Conservation (phyloP, 2,888 invertebrate species). For the Pherbina coryleti region DNA sequence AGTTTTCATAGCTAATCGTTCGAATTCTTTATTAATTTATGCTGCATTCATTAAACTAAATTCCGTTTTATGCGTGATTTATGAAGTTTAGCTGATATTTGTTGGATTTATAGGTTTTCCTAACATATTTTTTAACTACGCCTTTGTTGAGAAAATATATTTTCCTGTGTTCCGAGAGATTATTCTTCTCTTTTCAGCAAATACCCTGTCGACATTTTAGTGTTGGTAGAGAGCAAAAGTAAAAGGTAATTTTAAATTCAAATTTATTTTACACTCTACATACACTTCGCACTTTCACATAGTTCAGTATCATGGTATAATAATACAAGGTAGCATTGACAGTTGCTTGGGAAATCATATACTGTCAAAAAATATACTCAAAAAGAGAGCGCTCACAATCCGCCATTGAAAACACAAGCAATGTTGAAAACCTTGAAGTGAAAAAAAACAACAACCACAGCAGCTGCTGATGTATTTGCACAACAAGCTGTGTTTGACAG, state of each 20-base stretch:
- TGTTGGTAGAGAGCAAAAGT: slow-evolving; percentile 34
- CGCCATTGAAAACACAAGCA: too few species aligned
- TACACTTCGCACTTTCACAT: too few species aligned
- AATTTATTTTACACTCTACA: background rate
- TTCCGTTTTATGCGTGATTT: background rate
- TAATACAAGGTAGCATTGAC: too few species aligned
- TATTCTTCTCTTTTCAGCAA: slow-evolving; percentile 43
- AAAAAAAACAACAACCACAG: too few species aligned
- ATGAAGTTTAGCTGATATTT: slow-evolving; percentile 28
- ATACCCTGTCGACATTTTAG: slow-evolving; percentile 30
- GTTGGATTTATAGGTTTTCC: background rate
- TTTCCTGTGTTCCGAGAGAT: background rate
- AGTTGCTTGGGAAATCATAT: too few species aligned
- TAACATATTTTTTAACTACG: background rate
- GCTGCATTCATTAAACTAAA: background rate
- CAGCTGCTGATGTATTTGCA: too few species aligned
- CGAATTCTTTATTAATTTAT: background rate
- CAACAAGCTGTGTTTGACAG: too few species aligned
- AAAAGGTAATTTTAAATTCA: background rate
- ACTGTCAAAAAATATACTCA: too few species aligned
- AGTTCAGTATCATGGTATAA: too few species aligned
- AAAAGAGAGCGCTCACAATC: too few species aligned
- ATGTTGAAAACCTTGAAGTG: too few species aligned
- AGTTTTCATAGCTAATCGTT: too few species aligned
- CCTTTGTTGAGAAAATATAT: slow-evolving; percentile 10